Evolutionary conservation across 2,113 vertebrate genomes (phyloP).

Genomic region (Myotis brandtii): DNA sequence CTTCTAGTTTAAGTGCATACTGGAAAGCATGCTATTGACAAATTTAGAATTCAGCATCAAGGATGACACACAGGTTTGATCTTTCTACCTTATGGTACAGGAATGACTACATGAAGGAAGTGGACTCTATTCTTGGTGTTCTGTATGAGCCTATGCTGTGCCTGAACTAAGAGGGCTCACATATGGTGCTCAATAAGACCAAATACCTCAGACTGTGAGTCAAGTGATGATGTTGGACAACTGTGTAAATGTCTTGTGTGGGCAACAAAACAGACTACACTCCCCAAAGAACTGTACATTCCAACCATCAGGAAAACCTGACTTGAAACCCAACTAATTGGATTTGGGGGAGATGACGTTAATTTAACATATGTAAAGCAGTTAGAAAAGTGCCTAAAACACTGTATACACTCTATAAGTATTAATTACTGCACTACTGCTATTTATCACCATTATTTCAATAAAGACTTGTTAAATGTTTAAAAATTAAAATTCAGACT

Average conservation of each 20-base stretch:
- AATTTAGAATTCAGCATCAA: background rate
- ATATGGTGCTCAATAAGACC: background rate
- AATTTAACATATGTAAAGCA: background rate
- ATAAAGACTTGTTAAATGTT: background rate
- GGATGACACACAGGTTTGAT: background rate
- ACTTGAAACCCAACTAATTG: background rate
- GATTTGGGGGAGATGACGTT: background rate
- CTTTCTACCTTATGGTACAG: background rate
- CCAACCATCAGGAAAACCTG: background rate
- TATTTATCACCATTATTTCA: slow-evolving; percentile 2
- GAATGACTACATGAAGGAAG: background rate
- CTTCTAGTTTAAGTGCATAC: background rate
- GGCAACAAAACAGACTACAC: background rate
- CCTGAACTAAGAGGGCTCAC: background rate
- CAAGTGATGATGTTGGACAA: background rate
- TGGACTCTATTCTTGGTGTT: background rate
- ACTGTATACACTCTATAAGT: background rate
- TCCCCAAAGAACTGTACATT: background rate
- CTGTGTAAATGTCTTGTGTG: background rate
- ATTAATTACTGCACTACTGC: background rate
- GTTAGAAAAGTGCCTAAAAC: background rate
- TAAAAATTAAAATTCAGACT: slow-evolving; percentile 35
- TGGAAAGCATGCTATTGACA: background rate
- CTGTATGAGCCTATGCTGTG: background rate
- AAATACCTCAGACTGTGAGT: background rate